These are phyloP conservation scores for Globodera ellingtonae DNA, from an alignment of 1,140 invertebrate genomes.

Conservation along the genomic window DNA sequence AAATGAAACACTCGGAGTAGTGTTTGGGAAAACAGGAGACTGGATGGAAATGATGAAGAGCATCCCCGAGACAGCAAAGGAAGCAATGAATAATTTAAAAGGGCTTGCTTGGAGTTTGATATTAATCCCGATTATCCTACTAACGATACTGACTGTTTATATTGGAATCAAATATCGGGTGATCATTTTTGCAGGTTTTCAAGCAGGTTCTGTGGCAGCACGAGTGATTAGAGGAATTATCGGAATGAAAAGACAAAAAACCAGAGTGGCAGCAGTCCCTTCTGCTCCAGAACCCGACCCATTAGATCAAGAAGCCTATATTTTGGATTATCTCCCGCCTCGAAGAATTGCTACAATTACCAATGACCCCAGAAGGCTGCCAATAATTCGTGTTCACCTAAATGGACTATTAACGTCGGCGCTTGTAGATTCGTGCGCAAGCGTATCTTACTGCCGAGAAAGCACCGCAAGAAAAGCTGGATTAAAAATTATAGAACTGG, in stretches of 20 bases:
- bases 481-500: too few species aligned
- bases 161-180: not conserved
- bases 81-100: not conserved
- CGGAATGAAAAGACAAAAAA: not conserved
- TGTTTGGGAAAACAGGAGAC: not conserved
- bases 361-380: not conserved
- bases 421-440: too few species aligned
- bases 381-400: not conserved
- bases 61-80: not conserved
- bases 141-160: not conserved
- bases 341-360: not conserved
- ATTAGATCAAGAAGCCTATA: not conserved
- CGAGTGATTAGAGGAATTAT: not conserved
- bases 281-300: not conserved
- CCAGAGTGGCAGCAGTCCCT: not conserved
- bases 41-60: not conserved
- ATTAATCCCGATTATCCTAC: not conserved
- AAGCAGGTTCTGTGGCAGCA: not conserved
- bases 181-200: not conserved
- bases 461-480: not conserved
- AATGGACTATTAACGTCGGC: not conserved
- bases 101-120: not conserved
- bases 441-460: not conserved
- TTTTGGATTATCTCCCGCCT: conserved; percentile 4
- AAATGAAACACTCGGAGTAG: not conserved